A percentile compares a stretch with the other conserved stretches of the same genome.
Evolutionary conservation across 2,888 invertebrate genomes (phyloP).

Genomic region (Drosophila putrida): DNA sequence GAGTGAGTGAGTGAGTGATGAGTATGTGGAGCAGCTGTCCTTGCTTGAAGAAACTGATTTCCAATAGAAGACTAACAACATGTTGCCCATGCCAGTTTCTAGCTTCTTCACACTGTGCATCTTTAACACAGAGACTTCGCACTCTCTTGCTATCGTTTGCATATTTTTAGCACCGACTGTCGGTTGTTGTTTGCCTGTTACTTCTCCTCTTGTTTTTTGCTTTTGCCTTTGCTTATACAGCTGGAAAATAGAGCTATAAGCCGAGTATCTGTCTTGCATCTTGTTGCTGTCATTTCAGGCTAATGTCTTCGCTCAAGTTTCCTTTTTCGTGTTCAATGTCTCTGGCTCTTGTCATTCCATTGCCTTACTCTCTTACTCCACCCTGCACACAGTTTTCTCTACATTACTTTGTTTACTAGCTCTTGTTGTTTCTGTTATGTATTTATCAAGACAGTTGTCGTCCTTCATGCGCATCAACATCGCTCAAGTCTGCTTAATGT

Average conservation of each 20-base stretch:
- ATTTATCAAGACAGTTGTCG: constrained; percentile 53
- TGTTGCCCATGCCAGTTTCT: constrained; percentile 31
- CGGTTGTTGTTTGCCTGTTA: constrained; percentile 40
- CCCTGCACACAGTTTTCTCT: constrained; percentile 4
- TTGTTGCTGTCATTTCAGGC: constrained; percentile 77
- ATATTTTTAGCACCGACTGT: constrained; percentile 26
- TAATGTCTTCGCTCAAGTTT: constrained; percentile 79
- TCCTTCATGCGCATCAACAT: constrained; percentile 48
- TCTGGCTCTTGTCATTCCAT: constrained; percentile 62
- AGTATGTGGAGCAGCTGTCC: constrained; percentile 52
- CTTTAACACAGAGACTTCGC: constrained; percentile 36
- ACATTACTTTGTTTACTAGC: constrained; percentile 6
- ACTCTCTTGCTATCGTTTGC: constrained; percentile 48
- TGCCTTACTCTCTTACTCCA: constrained; percentile 26
- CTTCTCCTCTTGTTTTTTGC: constrained; percentile 31
- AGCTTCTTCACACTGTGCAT: constrained; percentile 23
- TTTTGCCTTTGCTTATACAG: constrained; percentile 29
- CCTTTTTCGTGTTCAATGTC: constrained; percentile 77
- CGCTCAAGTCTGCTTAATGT: constrained; percentile 68
- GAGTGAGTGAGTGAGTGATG: constrained; percentile 34
- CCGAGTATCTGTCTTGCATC: constrained; percentile 74
- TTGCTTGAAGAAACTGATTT: constrained; percentile 65
- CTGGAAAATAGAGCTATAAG: constrained; percentile 58
- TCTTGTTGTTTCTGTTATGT: constrained; percentile 19
- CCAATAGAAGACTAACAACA: constrained; percentile 53